These are phyloP conservation scores for Pentalonia nigronervosa DNA, from an alignment of 1,140 invertebrate species.

Conservation along the genomic window DNA sequence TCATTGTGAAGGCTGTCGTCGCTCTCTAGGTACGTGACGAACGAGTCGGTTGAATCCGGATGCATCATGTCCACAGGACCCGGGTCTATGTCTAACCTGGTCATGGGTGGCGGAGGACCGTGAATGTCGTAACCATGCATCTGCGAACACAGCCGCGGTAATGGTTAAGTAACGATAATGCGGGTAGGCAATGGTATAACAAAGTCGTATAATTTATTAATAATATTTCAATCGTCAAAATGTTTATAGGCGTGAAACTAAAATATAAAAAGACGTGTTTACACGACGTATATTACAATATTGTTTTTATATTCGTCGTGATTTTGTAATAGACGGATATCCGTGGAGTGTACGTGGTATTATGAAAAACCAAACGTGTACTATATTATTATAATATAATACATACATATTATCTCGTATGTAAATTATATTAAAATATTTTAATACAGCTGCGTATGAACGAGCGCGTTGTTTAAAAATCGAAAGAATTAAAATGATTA, in stretches of 20 bases:
- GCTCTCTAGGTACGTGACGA: constrained; percentile 88
- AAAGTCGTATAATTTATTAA: not conserved
- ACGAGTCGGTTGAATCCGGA: constrained; percentile 85
- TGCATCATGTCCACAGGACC: constrained; percentile 74
- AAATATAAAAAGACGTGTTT: not conserved
- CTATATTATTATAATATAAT: not conserved
- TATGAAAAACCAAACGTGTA: not conserved
- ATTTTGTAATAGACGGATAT: not conserved
- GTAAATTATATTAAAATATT: not conserved
- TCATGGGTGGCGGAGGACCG: constrained; percentile 62
- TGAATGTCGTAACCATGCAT: constrained; percentile 88
- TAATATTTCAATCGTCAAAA: not conserved
- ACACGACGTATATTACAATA: not conserved
- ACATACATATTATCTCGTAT: not conserved
- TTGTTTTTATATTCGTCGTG: not conserved
- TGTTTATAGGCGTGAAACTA: not conserved
- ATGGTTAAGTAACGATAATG: not conserved
- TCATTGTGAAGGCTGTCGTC: constrained; percentile 78
- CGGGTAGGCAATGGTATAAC: not conserved
- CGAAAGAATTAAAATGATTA: not conserved
- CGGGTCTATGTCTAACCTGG: constrained; percentile 61
- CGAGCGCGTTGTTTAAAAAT: not conserved
- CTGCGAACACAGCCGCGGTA: constrained; percentile 66
- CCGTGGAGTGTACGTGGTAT: not conserved
- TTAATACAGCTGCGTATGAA: not conserved